Percentiles rank a stretch among this genome's conserved stretches.
Conservation (phyloP, 2,797 vertebrate species). For the Sebastes trivittatus region DNA sequence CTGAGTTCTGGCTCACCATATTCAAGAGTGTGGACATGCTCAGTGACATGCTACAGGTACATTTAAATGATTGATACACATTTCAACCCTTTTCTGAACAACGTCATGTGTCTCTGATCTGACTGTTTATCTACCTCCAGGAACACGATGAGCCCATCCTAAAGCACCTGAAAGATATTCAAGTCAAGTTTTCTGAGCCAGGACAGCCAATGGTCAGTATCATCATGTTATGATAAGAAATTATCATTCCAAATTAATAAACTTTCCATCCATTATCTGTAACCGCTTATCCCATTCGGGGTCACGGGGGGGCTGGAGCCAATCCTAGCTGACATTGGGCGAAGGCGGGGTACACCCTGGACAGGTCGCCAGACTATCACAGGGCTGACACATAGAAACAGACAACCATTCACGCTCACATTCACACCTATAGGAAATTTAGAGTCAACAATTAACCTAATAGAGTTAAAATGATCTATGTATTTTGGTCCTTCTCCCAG, state of each 20-base stretch:
- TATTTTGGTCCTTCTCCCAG: slow-evolving; percentile 65
- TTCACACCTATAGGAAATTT: too few species aligned
- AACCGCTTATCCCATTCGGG: too few species aligned
- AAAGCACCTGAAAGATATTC: slow-evolving; percentile 95
- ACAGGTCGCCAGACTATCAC: too few species aligned
- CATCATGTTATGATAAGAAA: background rate
- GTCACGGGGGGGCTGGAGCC: too few species aligned
- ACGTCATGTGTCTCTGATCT: background rate
- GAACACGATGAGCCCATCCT: slow-evolving; percentile 96
- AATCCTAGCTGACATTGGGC: too few species aligned
- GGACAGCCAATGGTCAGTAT: slow-evolving; percentile 93
- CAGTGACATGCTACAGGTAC: slow-evolving; percentile 92
- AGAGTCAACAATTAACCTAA: background rate
- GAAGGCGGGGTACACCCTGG: too few species aligned
- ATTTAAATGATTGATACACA: background rate
- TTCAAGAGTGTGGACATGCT: slow-evolving; percentile 97
- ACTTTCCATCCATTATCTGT: background rate
- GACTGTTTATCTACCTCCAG: slow-evolving; percentile 67
- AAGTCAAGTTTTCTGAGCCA: slow-evolving; percentile 95
- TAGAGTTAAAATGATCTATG: fast-evolving
- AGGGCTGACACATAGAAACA: too few species aligned
- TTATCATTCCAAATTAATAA: background rate
- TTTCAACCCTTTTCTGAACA: background rate
- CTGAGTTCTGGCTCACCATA: slow-evolving; percentile 98
- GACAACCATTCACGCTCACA: too few species aligned